phyloP scores from a whole-genome alignment of 2,888 invertebrate species.

The Idaea aversata region DNA sequence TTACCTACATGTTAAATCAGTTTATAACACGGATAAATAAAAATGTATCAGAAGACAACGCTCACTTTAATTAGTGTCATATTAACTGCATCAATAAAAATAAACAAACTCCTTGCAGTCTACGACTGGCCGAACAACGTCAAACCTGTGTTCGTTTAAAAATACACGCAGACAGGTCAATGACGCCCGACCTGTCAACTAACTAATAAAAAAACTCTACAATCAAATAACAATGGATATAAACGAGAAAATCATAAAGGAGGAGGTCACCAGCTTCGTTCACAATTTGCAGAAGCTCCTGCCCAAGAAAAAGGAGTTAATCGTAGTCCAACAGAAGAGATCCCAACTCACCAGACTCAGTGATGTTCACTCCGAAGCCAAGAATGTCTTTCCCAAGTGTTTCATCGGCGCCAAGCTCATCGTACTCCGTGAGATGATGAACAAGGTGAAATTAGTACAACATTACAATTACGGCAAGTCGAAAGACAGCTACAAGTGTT shows the following conservation, averaged over 20 bases:
- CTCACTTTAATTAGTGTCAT: background rate
- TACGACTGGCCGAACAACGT: slow-evolving; percentile 57
- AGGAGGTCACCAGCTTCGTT: slow-evolving; percentile 64
- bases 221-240: slow-evolving; percentile 63
- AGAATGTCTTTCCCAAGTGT: slow-evolving; percentile 67
- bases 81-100: slow-evolving; percentile 30
- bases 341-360: slow-evolving; percentile 49
- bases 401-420: slow-evolving; percentile 66
- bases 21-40: too few species aligned
- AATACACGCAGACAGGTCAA: slow-evolving; percentile 63
- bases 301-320: slow-evolving; percentile 63
- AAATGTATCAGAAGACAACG: too few species aligned
- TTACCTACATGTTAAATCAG: background rate
- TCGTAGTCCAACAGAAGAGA: slow-evolving; percentile 47
- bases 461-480: slow-evolving; percentile 67
- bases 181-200: slow-evolving; percentile 64
- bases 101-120: slow-evolving; percentile 59
- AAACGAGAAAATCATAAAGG: slow-evolving; percentile 62
- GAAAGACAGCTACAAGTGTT: slow-evolving; percentile 60
- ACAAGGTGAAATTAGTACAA: slow-evolving; percentile 65
- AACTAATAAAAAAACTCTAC: slow-evolving; percentile 45
- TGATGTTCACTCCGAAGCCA: slow-evolving; percentile 67
- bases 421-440: slow-evolving; percentile 58
- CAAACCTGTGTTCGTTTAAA: slow-evolving; percentile 52
- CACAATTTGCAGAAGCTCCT: slow-evolving; percentile 59